Base-by-base conservation (phyloP, 2,113 vertebrate genomes). In the Acrocephalus arundinaceus region DNA sequence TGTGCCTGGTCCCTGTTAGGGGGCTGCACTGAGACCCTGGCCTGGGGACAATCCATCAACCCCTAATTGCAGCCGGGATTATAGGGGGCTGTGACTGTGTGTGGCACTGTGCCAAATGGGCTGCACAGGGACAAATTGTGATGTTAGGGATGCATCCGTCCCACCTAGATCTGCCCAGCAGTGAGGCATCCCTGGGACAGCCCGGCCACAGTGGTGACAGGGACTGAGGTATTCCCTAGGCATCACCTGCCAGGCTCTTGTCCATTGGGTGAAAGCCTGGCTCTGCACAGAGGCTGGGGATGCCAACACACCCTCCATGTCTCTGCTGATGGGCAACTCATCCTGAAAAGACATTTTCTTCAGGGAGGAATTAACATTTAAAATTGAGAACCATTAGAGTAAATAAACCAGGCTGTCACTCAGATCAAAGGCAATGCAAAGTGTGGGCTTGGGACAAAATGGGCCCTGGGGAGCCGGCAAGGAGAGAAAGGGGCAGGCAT, bases 291-390 rank as follows among this genome's bases (percentile, higher is more conserved):
- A 71, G 37, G 39, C 24, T 0, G 1, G 33, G 66, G 45, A 85
- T 12, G 52, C 54, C 51, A 68, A 52, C 75, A 74, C 17, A 27
- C 54, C 51, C 81, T 92, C 71, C 45, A 2, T 7, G 7, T 72
- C 55, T 73, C 70, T 48, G 67, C 66, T 86, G 81, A 90, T 31
- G 71, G 92, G 57, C 91, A 96, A 35, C 93, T 93, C 96, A 76
- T 74, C 87, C 80, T 84, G 93, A 91, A 95, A 80, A 96, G 95
- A 92, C 87, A 85, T 95, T 92, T 95, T 97, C 95, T 97, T 96
- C 82, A 92, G 96, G 97, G 96, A 96, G 95, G 71, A 97, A 97
- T 97, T 96, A 96, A 95, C 96, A 97, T 94, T 95, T 97, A 79
- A 68, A 95, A 93, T 84, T 48, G 94, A 96, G 94, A 96, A 66